phyloP scores from a whole-genome alignment of 1,140 invertebrate genomes.

The Zaprionus taronus region DNA sequence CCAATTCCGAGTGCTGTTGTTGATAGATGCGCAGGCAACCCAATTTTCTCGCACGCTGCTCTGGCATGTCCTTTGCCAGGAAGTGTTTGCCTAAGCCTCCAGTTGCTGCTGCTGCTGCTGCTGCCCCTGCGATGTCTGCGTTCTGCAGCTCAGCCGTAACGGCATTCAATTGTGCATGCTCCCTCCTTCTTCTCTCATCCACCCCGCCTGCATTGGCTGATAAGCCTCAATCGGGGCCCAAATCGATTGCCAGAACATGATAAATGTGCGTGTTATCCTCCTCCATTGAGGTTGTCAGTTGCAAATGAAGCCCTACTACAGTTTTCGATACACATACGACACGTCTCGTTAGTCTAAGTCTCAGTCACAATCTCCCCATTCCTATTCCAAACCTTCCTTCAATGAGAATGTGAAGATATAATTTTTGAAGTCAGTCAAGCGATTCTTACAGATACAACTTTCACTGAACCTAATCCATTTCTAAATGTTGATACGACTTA shows the following conservation, averaged over 20 bases:
- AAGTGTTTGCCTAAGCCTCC: conserved; percentile 49
- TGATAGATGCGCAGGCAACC: conserved; percentile 66
- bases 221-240: conserved; percentile 74
- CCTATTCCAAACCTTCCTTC: conserved; percentile 8
- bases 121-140: too few relatives aligned
- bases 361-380: not conserved
- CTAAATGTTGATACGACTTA: too few relatives aligned
- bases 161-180: conserved; percentile 72
- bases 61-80: conserved; percentile 40
- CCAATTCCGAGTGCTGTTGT: conserved; percentile 45
- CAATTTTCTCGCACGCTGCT: conserved; percentile 44
- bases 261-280: conserved; percentile 73
- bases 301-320: conserved; percentile 61
- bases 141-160: conserved; percentile 46
- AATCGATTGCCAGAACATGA: conserved; percentile 76
- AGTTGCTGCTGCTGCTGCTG: conserved; percentile 10
- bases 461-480: not conserved
- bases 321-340: conserved; percentile 27
- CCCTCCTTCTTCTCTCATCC: not conserved
- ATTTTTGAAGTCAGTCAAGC: not conserved
- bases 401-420: conserved; percentile 9
- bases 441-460: conserved; percentile 13
- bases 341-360: conserved; percentile 23
- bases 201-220: conserved; percentile 50
- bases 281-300: conserved; percentile 69